phyloP scores from a whole-genome alignment of 2,888 invertebrate genomes.

The Caenorhabditis drosophilae region DNA sequence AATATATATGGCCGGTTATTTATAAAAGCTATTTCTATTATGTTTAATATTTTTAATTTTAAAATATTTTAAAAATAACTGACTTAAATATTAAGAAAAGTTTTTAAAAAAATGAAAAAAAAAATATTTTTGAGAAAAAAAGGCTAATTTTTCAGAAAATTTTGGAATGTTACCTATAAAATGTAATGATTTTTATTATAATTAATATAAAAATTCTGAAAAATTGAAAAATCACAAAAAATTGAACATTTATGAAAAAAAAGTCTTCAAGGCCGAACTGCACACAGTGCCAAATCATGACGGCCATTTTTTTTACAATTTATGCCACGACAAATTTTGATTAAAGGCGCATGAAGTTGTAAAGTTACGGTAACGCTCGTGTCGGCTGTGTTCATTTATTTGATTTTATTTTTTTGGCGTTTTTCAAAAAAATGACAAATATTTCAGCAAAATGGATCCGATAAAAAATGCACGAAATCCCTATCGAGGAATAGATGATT shows the following conservation, averaged over 20 bases:
- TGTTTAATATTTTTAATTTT: too few relatives aligned
- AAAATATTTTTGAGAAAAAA: too few relatives aligned
- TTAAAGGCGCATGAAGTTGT: slow-evolving; percentile 17
- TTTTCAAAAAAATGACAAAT: not conserved
- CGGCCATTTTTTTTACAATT: not conserved
- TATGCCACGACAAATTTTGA: slow-evolving; percentile 19
- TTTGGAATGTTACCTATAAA: too few relatives aligned
- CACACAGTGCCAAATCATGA: too few relatives aligned
- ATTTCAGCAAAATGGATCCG: not conserved
- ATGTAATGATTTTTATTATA: too few relatives aligned
- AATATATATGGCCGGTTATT: too few relatives aligned
- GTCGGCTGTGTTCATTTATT: slow-evolving; percentile 26
- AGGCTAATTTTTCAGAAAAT: too few relatives aligned
- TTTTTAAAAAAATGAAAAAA: too few relatives aligned
- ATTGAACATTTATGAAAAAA: not conserved
- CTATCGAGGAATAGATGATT: slow-evolving; percentile 47
- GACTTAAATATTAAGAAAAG: too few relatives aligned
- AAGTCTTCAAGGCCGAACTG: not conserved
- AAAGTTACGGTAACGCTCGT: slow-evolving; percentile 28
- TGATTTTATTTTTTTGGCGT: slow-evolving; percentile 2
- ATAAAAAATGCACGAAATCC: slow-evolving; percentile 36
- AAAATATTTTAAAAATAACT: too few relatives aligned
- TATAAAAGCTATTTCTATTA: too few relatives aligned
- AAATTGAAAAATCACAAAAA: not conserved
- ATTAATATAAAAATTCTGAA: not conserved